These are phyloP conservation scores for Fragum whitleyi DNA, from an alignment of 2,888 invertebrate genomes.

Conservation along the genomic window DNA sequence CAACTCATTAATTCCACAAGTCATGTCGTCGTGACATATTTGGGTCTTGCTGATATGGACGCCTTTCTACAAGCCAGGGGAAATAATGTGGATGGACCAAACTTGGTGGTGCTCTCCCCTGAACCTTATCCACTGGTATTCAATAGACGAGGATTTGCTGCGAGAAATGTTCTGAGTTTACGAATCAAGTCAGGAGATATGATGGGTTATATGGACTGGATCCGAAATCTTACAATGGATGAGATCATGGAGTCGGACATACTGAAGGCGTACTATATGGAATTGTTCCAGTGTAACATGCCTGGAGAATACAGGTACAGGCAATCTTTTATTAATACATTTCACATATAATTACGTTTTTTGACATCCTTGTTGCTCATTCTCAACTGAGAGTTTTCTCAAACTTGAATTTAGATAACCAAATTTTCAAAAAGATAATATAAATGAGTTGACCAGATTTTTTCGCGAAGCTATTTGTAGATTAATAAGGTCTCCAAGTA, in stretches of 20 bases:
- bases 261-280: slow-evolving; percentile 77
- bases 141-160: slow-evolving; percentile 41
- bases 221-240: slow-evolving; percentile 35
- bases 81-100: slow-evolving; percentile 43
- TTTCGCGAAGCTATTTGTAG: no score
- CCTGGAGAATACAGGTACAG: slow-evolving; percentile 70
- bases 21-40: slow-evolving; percentile 75
- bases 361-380: background rate
- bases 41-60: slow-evolving; percentile 60
- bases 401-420: no score
- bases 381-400: no score
- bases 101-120: slow-evolving; percentile 68
- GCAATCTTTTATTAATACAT: no score
- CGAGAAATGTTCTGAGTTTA: slow-evolving; percentile 63
- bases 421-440: no score
- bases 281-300: slow-evolving; percentile 76
- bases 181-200: slow-evolving; percentile 63
- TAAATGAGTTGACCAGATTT: no score
- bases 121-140: slow-evolving; percentile 71
- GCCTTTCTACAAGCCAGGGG: slow-evolving; percentile 64
- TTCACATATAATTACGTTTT: background rate
- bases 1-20: slow-evolving; percentile 61
- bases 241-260: slow-evolving; percentile 55
- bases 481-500: no score
- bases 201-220: slow-evolving; percentile 57